Percentiles rank a stretch among this genome's conserved stretches.
Evolutionary conservation across 1,140 invertebrate species (phyloP).

Genomic region (Diorhabda carinulata): DNA sequence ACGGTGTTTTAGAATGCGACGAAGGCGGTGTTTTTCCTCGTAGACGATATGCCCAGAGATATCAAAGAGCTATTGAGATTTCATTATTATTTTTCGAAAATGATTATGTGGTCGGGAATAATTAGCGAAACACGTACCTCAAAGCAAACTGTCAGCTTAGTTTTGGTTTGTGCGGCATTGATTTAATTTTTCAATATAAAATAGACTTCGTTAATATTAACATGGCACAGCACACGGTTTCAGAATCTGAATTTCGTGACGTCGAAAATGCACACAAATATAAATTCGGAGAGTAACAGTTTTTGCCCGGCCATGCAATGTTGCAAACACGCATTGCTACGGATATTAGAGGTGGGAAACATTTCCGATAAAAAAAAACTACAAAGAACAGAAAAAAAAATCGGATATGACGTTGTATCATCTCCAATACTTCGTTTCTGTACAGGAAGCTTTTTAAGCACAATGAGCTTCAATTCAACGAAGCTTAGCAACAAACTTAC

Average conservation of each 20-base stretch:
- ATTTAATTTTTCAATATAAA: constrained; percentile 24
- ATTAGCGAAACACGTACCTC: constrained; percentile 11
- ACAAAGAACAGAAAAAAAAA: background rate
- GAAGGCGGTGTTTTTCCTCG: too few relatives aligned
- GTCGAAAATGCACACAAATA: constrained; percentile 6
- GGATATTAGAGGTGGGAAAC: background rate
- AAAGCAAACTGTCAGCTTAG: constrained; percentile 13
- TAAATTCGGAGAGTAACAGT: background rate
- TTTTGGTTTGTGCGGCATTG: constrained; percentile 14
- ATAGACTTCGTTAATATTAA: constrained; percentile 22
- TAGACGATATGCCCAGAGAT: too few relatives aligned
- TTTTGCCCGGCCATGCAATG: background rate
- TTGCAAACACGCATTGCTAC: background rate
- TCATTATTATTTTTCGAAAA: background rate
- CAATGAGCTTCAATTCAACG: too few relatives aligned
- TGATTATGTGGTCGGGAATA: background rate
- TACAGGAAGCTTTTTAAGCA: too few relatives aligned
- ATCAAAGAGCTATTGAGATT: too few relatives aligned
- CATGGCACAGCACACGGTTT: constrained; percentile 5
- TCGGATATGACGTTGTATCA: too few relatives aligned
- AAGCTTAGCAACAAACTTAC: too few relatives aligned
- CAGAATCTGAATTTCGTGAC: background rate
- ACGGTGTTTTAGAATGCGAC: too few relatives aligned
- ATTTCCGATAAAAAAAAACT: background rate
- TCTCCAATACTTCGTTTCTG: too few relatives aligned